Percentiles rank a stretch among this genome's conserved stretches.
Evolutionary conservation across 2,797 vertebrate genomes (phyloP).

Genomic region (Lepus oiostolus): DNA sequence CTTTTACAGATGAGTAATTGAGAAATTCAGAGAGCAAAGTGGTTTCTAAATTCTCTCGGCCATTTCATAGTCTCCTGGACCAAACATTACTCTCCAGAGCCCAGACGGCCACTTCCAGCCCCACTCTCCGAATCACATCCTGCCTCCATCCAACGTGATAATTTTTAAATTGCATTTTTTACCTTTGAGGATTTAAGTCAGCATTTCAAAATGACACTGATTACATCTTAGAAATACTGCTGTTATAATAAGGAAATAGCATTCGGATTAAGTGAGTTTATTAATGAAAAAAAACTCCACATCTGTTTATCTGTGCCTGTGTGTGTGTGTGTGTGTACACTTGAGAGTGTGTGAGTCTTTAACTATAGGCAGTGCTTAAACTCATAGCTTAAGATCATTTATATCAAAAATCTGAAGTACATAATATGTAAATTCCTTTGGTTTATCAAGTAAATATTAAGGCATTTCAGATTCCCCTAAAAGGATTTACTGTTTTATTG

Average conservation of each 20-base stretch:
- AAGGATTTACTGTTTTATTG: constrained; percentile 86
- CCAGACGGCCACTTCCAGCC: neutral
- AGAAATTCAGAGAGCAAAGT: neutral
- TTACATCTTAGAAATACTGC: neutral
- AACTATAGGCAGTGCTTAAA: constrained; percentile 34
- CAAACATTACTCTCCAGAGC: neutral
- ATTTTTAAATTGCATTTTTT: neutral
- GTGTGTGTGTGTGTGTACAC: neutral
- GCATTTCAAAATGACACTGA: neutral
- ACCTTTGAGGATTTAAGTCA: fast-evolving
- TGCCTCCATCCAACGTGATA: neutral
- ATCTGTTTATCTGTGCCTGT: neutral
- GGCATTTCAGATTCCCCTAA: constrained; percentile 88
- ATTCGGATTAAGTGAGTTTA: constrained; percentile 23
- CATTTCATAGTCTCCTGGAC: neutral
- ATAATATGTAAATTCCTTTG: constrained; percentile 89
- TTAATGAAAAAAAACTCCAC: neutral
- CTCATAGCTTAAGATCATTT: constrained; percentile 56
- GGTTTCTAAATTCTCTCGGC: neutral
- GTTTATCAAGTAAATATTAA: constrained; percentile 91
- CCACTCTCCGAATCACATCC: neutral
- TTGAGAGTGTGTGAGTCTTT: neutral
- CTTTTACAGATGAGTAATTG: neutral
- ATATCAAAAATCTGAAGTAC: constrained; percentile 72
- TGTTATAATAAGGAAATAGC: neutral